Percentiles rank a stretch among this genome's conserved stretches.
Evolutionary conservation across 2,888 invertebrate species (phyloP).

Genomic region (Ophioninae sp.): DNA sequence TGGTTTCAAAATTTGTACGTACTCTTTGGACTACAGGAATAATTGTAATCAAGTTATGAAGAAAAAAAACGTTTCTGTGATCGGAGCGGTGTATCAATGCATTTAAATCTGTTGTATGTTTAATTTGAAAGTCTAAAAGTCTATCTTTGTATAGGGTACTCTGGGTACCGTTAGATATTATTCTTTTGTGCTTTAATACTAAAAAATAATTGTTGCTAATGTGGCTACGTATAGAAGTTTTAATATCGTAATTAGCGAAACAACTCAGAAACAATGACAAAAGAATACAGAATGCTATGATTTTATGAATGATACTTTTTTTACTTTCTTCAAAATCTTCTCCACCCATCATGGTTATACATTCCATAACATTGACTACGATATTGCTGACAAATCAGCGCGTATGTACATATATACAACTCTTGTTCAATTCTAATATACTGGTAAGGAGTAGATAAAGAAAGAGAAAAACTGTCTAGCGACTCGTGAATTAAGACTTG

Average conservation of each 20-base stretch:
- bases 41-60: conserved; percentile 1
- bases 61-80: background rate
- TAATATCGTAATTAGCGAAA: no score
- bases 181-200: no score
- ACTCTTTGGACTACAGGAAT: conserved; percentile 57
- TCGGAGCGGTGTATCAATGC: background rate
- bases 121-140: no score
- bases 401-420: conserved; percentile 31
- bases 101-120: no score
- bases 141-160: no score
- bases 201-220: no score
- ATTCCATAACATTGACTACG: background rate
- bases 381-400: conserved; percentile 1
- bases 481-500: conserved; percentile 61
- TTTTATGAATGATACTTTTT: background rate
- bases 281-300: no score
- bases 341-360: no score
- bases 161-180: no score
- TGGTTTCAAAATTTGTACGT: conserved; percentile 64
- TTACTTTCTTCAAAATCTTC: background rate
- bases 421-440: background rate
- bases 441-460: background rate
- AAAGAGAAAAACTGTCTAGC: background rate
- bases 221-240: no score
- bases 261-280: no score